Evolutionary conservation across 2,113 vertebrate species (phyloP).

Genomic region (Clarias gariepinus): DNA sequence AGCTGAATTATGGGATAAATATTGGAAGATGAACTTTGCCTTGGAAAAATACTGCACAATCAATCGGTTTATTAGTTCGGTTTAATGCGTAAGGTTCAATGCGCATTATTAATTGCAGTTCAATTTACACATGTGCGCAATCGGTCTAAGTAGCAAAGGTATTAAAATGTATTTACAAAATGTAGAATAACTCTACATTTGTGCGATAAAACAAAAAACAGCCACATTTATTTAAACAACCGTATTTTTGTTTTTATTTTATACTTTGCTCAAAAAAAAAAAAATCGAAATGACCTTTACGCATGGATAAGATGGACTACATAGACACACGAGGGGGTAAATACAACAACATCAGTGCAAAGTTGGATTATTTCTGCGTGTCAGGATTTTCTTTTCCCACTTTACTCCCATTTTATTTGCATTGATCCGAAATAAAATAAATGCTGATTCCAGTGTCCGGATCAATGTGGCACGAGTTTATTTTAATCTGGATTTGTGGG

Average conservation of each 20-base stretch:
- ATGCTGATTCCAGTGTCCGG: conserved; percentile 93
- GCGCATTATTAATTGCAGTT: conserved; percentile 15
- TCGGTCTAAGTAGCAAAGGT: not conserved
- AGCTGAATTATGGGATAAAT: conserved; percentile 40
- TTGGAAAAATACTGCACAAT: conserved; percentile 12
- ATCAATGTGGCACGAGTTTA: conserved; percentile 90
- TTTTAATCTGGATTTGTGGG: conserved; percentile 92
- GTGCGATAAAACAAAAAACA: not conserved
- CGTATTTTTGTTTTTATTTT: not conserved
- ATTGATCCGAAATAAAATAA: conserved; percentile 99
- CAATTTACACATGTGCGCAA: not conserved
- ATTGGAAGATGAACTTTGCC: conserved; percentile 35
- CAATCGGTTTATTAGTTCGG: not conserved
- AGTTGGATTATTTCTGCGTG: conserved; percentile 89
- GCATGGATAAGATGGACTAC: not conserved
- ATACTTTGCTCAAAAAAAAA: not conserved
- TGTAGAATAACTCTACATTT: not conserved
- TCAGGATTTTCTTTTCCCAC: conserved; percentile 82
- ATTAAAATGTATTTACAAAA: not conserved
- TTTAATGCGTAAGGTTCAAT: not conserved
- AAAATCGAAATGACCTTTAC: not conserved
- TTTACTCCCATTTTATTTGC: conserved; percentile 86
- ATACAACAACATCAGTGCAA: conserved; percentile 63
- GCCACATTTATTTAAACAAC: no score
- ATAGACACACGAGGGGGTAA: no score